Base-by-base conservation (phyloP, 2,113 vertebrate species). In the Gobiocypris rarus region DNA sequence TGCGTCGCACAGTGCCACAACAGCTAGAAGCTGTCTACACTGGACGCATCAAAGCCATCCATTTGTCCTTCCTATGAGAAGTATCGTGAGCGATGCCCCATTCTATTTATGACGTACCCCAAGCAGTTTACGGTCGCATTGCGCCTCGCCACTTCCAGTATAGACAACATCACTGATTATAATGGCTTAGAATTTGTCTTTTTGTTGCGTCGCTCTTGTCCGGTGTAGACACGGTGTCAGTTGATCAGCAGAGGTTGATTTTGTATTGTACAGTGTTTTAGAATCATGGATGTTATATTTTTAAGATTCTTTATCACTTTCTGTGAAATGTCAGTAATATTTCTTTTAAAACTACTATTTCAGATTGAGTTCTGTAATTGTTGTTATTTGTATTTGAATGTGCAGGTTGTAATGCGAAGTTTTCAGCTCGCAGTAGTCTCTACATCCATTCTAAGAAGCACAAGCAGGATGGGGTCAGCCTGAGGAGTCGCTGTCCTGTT, bases 391-490 rank as follows among this genome's bases (percentile, higher is more conserved):
- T 78, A 9, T 45, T 5, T 84, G 6, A 63, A 15, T 83, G 26
- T 52, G 43, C 87, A 99, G 98, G 98, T 63, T 99, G 98, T 88
- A 95, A 93, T 81, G 98, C 97, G n/a, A 96, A 96, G 85, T 99
- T 99, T 92, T 99, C 98, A 3, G 98, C 98, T 4, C 95, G 98
- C 58, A 99, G 98, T 91, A 99, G 98, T 87, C 90, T 99, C 6
- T 99, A 99, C 90, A 99, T 99, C 82, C 98, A 99, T 90, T 97
- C 97, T 41, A 99, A 98, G 91, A 99, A 99, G 85, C 98, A 99
- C 76, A 94, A 97, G 70, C 96, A 97, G 89, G 97, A 98, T 5
- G 93, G 92, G 83, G 94, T 95, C 34, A 90, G 93, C 0, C 91
- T 97, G 7, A 96, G 97, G 83, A 96, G 93, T n/a, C 95, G 95